Evolutionary conservation across 2,888 invertebrate genomes (phyloP), one percentile per base, ranked within the genome.

Genomic region (Thelaira solivaga): DNA sequence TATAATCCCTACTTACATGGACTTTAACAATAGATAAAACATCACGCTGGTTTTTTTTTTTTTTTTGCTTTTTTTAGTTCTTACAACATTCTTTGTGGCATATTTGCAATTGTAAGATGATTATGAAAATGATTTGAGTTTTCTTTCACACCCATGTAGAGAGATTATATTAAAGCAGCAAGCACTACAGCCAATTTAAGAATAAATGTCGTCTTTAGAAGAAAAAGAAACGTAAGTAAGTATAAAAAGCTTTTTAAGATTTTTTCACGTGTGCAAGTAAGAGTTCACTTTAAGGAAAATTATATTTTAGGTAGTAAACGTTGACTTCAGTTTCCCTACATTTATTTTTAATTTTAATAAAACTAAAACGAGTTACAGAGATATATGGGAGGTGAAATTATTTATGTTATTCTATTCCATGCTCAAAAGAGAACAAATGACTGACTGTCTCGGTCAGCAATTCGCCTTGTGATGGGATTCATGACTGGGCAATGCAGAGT

Each of bases 61-160:
- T n/a, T n/a, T n/a, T n/a, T n/a, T n/a, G n/a, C n/a, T n/a, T n/a
- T n/a, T n/a, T n/a, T n/a, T n/a, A n/a, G n/a, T n/a, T 22, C 43
- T 34, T 11, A 24, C 7, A 34, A 22, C 39, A 59, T 69, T 59
- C 11, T 39, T 34, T 18, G 5, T 2, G 2, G 2, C 13, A 51
- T 29, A 36, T 55, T 34, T 43, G 18, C 31, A 43, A 29, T 31
- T 45, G 20, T n/a, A 62, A 36, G 36, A 72, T 65, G 43, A 34
- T 74, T 74, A 51, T 43, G 22, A 59, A 62, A 53, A 43, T 67
- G 16, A 71, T 71, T 57, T 71, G 29, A 24, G 45, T 31, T 31
- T 65, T 69, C 43, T 39, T 61, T 61, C 45, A 67, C 76, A 76
- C 61, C 61, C 16, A 24, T 61, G 13, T 65, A n/a, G 11, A 24